A percentile compares a stretch with the other conserved stretches of the same genome.
Evolutionary conservation across 2,888 invertebrate genomes (phyloP).

Genomic region (Acanthosepion esculentum): DNA sequence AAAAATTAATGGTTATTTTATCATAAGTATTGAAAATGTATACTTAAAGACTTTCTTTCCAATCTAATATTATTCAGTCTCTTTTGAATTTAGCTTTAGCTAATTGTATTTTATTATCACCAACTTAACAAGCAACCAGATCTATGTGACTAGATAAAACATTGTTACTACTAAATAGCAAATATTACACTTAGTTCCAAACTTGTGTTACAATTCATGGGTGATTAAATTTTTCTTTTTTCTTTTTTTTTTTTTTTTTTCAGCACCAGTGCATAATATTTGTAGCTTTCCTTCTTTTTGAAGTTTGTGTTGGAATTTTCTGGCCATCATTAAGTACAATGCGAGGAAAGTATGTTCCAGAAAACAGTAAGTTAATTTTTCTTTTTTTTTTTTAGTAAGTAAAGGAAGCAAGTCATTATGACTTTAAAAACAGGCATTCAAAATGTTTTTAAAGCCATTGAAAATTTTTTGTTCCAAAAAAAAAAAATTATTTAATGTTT

Average conservation of each 20-base stretch:
- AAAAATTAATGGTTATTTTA: no score
- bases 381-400: neutral
- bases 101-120: neutral
- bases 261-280: constrained; percentile 74
- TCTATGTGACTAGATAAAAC: no score
- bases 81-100: no score
- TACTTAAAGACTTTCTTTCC: no score
- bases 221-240: neutral
- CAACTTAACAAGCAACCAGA: no score
- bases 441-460: no score
- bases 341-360: constrained; percentile 76
- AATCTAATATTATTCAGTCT: no score
- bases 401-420: neutral
- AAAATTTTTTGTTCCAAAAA: no score
- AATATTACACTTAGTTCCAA: neutral
- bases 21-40: no score
- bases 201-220: neutral
- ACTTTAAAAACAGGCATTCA: no score
- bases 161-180: neutral
- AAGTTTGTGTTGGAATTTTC: constrained; percentile 77
- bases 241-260: constrained; percentile 51
- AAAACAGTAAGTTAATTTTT: constrained; percentile 72
- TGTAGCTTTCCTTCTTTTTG: constrained; percentile 76
- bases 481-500: no score
- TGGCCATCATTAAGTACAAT: constrained; percentile 77